A percentile compares a stretch with the other conserved stretches of the same genome.
Evolutionary conservation across 1,140 invertebrate species (phyloP).

Genomic region (silkworm (Bombyx mori)): ASM3026992v2 NC_085109.1:6819501-6820000

Average conservation of each 20-base stretch:
- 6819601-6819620: constrained; percentile 9
- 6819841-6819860: neutral
- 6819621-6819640: constrained; percentile 5
- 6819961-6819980: neutral
- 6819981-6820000: neutral
- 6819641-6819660: constrained; percentile 14
- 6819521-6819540: constrained; percentile 8
- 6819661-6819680: constrained; percentile 7
- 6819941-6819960: neutral
- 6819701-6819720: constrained; percentile 5
- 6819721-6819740: constrained; percentile 4
- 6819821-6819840: neutral
- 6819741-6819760: constrained; percentile 6
- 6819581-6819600: constrained; percentile 11
- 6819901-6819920: no score
- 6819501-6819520: constrained; percentile 5
- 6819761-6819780: constrained; percentile 8
- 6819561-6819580: constrained; percentile 9
- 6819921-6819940: no score
- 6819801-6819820: constrained; percentile 1
- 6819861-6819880: neutral
- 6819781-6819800: constrained; percentile 3
- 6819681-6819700: constrained; percentile 7
- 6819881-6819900: no score
- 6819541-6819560: constrained; percentile 12